Percentiles rank a stretch among this genome's conserved stretches.
Evolutionary conservation across 2,113 vertebrate species (phyloP).

Genomic region (Axis porcinus): DNA sequence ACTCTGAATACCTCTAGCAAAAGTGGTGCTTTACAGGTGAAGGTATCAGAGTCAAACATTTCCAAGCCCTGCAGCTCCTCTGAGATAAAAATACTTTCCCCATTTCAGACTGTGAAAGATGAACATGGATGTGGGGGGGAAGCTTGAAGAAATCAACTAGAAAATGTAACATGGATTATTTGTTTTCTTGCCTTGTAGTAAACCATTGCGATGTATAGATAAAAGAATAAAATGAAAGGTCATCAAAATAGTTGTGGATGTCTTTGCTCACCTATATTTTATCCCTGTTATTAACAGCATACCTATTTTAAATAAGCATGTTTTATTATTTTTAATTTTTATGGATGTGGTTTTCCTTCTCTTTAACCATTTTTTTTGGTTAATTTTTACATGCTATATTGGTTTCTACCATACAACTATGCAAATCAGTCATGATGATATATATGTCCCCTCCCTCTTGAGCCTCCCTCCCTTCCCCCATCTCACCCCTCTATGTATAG

Average conservation of each 20-base stretch:
- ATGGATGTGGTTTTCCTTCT: not conserved
- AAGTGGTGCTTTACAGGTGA: not conserved
- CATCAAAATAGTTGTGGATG: not conserved
- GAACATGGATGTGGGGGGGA: not conserved
- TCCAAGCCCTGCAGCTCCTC: not conserved
- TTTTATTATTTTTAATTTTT: not conserved
- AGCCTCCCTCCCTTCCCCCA: not conserved
- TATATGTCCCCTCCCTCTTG: not conserved
- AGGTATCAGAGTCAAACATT: not conserved
- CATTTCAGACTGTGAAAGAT: not conserved
- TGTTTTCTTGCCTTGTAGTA: not conserved
- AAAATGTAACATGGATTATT: not conserved
- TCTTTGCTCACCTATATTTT: not conserved
- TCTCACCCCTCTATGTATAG: not conserved
- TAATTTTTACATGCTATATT: not conserved
- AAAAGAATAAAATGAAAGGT: conserved; percentile 11
- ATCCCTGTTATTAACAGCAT: not conserved
- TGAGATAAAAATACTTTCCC: not conserved
- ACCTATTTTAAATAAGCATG: not conserved
- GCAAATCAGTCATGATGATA: not conserved
- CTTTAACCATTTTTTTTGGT: not conserved
- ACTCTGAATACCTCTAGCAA: not conserved
- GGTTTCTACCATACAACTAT: not conserved
- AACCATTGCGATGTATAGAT: not conserved
- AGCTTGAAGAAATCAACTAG: not conserved